Percentiles rank a stretch among this genome's conserved stretches.
Evolutionary conservation across 2,113 vertebrate genomes (phyloP).

Genomic region (Tylochromis polylepis): DNA sequence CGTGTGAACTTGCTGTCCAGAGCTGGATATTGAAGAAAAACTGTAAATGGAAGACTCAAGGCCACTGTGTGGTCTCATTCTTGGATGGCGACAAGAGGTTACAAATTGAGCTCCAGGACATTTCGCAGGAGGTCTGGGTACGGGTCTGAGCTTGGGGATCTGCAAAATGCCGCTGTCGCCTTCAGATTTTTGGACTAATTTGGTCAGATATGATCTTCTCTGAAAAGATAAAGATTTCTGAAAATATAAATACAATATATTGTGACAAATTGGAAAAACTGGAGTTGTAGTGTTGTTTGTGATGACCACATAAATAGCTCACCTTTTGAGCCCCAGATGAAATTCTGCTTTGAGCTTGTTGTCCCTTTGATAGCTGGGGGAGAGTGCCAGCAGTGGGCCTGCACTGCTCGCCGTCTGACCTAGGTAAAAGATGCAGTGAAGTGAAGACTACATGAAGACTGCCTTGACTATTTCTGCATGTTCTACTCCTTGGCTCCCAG

Average conservation of each 20-base stretch:
- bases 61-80: background rate
- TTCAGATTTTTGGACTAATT: constrained; percentile 28
- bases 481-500: constrained; percentile 2
- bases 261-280: background rate
- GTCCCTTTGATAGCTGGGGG: background rate
- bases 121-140: constrained; percentile 39
- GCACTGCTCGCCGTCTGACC: background rate
- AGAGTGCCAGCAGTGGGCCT: background rate
- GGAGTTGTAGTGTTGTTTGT: background rate
- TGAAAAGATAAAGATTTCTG: constrained; percentile 2
- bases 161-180: constrained; percentile 3
- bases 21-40: background rate
- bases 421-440: constrained; percentile 20
- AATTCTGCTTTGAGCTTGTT: constrained; percentile 5
- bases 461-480: background rate
- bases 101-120: background rate
- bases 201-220: background rate
- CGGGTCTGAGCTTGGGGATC: constrained; percentile 22
- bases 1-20: background rate
- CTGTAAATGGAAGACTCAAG: background rate
- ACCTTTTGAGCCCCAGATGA: constrained; percentile 2
- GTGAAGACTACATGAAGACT: constrained; percentile 22
- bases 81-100: constrained; percentile 1
- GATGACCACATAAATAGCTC: background rate
- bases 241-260: background rate